Percentiles rank a stretch among this genome's conserved stretches.
Conservation (phyloP, 2,113 vertebrate species). For the Oncorhynchus clarkii region DNA sequence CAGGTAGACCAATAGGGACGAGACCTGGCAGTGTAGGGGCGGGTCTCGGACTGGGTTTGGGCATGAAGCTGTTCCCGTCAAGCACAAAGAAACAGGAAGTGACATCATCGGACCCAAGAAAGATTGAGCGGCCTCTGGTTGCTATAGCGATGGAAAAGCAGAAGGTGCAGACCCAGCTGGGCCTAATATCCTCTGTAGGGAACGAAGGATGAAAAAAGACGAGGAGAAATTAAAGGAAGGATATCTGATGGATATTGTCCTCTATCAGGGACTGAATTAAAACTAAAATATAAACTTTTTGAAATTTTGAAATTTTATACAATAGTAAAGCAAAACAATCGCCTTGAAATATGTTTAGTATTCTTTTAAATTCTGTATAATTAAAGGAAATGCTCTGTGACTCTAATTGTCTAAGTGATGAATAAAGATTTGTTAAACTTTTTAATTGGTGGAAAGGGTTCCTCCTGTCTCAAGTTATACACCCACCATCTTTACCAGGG, state of each 20-base stretch:
- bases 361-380: slow-evolving; percentile 17
- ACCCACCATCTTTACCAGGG: neutral
- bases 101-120: slow-evolving; percentile 13
- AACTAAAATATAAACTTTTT: neutral
- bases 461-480: slow-evolving; percentile 24
- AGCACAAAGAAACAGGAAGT: slow-evolving; percentile 46
- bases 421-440: slow-evolving; percentile 47
- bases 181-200: slow-evolving; percentile 27
- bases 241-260: slow-evolving; percentile 29
- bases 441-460: slow-evolving; percentile 41
- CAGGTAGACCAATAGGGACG: slow-evolving; percentile 9
- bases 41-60: neutral
- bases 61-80: slow-evolving; percentile 19
- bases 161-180: slow-evolving; percentile 58
- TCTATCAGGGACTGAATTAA: neutral
- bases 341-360: neutral
- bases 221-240: neutral
- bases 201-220: slow-evolving; percentile 29
- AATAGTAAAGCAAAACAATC: neutral
- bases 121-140: slow-evolving; percentile 53
- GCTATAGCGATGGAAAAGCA: slow-evolving; percentile 60
- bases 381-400: slow-evolving; percentile 17
- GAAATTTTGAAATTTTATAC: neutral
- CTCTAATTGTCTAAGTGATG: slow-evolving; percentile 21
- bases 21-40: slow-evolving; percentile 19